Conservation (phyloP, 2,888 invertebrate genomes). For the Nemotelus nigrinus region DNA sequence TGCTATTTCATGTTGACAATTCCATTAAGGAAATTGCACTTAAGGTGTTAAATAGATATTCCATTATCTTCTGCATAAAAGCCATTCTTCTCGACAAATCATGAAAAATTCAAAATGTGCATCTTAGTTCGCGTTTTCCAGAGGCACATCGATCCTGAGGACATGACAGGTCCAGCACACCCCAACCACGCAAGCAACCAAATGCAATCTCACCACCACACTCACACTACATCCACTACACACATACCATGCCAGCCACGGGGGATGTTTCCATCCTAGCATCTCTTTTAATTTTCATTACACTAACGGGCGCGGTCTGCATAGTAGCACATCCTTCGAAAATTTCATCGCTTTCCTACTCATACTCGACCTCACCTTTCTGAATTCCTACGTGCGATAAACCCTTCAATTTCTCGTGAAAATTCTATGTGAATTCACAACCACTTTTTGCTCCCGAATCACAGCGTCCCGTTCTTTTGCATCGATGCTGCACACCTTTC, state of each 20-base stretch:
- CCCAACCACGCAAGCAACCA: background rate
- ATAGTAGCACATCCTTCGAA: conserved; percentile 18
- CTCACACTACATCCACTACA: background rate
- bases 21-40: too few species aligned
- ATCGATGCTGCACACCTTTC: background rate
- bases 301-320: conserved; percentile 14
- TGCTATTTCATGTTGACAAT: background rate
- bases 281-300: background rate
- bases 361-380: background rate
- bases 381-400: background rate
- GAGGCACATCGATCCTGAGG: too few species aligned
- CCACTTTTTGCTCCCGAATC: background rate
- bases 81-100: too few species aligned
- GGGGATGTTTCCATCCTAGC: background rate
- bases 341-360: background rate
- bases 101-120: too few species aligned
- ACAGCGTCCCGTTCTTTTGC: background rate
- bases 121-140: too few species aligned
- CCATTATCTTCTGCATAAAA: too few species aligned
- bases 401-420: background rate
- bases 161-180: background rate
- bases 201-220: conserved; percentile 15
- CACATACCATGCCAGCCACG: background rate
- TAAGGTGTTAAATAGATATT: too few species aligned
- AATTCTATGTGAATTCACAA: background rate